Base-by-base conservation (phyloP, 2,888 invertebrate genomes). In the Hyppa rectilinea region DNA sequence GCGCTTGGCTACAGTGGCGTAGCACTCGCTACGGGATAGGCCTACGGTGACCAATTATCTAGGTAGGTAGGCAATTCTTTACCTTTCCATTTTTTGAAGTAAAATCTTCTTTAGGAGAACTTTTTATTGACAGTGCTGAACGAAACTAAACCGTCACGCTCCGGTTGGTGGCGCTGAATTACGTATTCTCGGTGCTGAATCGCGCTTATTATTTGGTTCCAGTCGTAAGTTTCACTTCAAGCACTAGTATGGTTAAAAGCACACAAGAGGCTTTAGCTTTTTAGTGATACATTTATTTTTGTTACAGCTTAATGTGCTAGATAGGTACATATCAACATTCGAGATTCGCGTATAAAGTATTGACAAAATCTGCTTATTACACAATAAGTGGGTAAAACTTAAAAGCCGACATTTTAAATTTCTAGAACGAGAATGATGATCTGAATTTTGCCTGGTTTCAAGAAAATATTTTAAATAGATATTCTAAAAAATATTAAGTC, bases 1-100 rank as follows among this genome's bases (percentile, higher is more conserved):
- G 69, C 75, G 63, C 43, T 31, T 75, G 14, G 60, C 52, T 69
- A 75, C 60, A 52, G 17, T 29, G 45, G 36, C 56, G 61, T 78
- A 75, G 74, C 78, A 55, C 59, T 60, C 58, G 77, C 72, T 78
- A 78, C 72, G 62, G 53, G 43, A 29, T 49, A 31, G 38, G 29
- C 12, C 38, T 45, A 66, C 36, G 43, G 36, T n/a, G 60, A 50
- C 52, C 29, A 56, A 61, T 52, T 69, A 56, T 17, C 23, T 40
- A 47, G 10, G 14, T 49, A 52, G 12, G 29, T 43, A 52, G 12
- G 29, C 36, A 47, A 26, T 45, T 47, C 36, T 34, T 59, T 43
- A 38, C 26, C 20, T 36, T 58, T 49, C 47, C 2, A 55, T 40
- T 31, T 26, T n/a, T n/a, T n/a, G n/a, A n/a, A n/a, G n/a, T n/a